These are phyloP conservation scores for Platorchestia sp. DNA, from an alignment of 1,140 invertebrate species.

Conservation along the genomic window DNA sequence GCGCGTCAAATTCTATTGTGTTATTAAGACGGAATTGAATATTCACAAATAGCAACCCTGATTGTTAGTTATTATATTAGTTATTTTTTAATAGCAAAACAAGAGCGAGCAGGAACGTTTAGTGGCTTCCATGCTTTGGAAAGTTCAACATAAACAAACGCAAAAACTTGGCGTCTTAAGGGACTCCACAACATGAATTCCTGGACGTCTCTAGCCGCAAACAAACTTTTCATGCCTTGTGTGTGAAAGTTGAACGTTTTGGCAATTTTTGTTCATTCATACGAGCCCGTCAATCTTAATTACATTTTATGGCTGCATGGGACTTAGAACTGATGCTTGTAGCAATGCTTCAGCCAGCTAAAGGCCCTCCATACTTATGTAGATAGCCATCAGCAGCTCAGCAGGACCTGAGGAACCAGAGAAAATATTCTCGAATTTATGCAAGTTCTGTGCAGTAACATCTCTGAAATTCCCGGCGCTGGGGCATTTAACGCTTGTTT, in stretches of 20 bases:
- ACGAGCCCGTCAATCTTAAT: not conserved
- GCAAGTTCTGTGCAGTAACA: not conserved
- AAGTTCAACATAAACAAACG: not conserved
- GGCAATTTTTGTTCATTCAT: not conserved
- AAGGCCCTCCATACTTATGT: not conserved
- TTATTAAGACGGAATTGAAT: not conserved
- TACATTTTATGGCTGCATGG: not conserved
- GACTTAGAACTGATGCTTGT: not conserved
- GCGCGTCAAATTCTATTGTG: too few species aligned
- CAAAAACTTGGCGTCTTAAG: not conserved
- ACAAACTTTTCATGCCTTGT: not conserved
- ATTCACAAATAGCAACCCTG: not conserved
- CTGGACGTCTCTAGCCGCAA: not conserved
- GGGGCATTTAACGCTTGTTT: not conserved
- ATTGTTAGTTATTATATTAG: not conserved
- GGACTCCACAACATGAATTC: not conserved
- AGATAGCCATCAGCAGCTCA: not conserved
- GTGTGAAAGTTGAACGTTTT: not conserved
- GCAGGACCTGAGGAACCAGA: not conserved
- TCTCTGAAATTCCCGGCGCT: not conserved
- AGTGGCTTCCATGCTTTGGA: too few species aligned
- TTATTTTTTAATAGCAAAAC: not conserved
- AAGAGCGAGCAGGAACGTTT: not conserved
- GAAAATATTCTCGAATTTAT: conserved; percentile 6
- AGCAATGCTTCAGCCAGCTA: not conserved